phyloP scores from a whole-genome alignment of 2,113 vertebrate species.

The Sminthopsis crassicaudata region DNA sequence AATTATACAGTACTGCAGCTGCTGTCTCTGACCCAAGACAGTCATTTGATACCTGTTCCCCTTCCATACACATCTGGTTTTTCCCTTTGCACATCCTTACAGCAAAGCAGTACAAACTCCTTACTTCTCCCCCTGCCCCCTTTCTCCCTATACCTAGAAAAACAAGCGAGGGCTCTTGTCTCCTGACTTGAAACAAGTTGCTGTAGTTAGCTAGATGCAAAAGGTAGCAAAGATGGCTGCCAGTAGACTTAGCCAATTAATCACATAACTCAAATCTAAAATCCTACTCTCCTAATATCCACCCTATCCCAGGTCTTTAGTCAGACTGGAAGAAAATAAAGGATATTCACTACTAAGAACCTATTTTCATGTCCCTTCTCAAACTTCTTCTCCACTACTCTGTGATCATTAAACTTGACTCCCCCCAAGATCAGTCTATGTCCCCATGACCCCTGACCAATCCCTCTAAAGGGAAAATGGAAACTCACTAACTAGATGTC shows the following conservation, averaged over 20 bases:
- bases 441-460: neutral
- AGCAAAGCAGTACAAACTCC: neutral
- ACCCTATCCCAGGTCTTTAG: neutral
- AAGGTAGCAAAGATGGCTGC: neutral
- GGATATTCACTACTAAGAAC: neutral
- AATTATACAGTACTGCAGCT: neutral
- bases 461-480: neutral
- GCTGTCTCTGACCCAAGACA: neutral
- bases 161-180: neutral
- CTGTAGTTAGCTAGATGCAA: neutral
- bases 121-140: neutral
- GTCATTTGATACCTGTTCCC: too few relatives aligned
- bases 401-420: neutral
- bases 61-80: neutral
- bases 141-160: neutral
- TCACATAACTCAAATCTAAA: neutral
- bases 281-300: neutral
- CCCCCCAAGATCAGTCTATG: neutral
- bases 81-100: neutral
- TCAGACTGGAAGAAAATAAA: neutral
- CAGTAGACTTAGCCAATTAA: neutral
- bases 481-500: neutral
- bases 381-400: neutral
- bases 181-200: neutral
- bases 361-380: neutral